Percentiles rank a stretch among this genome's conserved stretches.
Conservation (phyloP, 2,113 vertebrate genomes). For the Lycocorax pyrrhopterus region DNA sequence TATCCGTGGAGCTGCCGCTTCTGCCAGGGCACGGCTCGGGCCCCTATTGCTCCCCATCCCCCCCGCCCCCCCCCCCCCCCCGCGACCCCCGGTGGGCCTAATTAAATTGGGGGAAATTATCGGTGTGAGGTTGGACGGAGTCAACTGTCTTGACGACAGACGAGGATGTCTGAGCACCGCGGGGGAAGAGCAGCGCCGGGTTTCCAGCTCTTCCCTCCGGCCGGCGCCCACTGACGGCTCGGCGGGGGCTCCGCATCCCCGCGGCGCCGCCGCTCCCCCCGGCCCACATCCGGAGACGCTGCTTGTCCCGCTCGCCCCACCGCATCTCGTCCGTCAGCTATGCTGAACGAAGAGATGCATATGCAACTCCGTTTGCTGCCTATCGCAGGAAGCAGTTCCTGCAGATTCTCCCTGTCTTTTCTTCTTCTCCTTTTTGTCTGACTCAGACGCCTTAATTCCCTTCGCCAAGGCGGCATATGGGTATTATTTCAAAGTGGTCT, state of each 20-base stretch:
- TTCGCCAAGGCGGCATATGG: not conserved
- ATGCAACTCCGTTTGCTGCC: not conserved
- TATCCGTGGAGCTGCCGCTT: not conserved
- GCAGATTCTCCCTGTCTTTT: not conserved
- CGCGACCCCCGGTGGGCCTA: not conserved
- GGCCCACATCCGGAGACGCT: not conserved
- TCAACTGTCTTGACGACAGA: not conserved
- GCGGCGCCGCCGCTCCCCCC: not conserved
- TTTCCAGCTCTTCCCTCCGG: not conserved
- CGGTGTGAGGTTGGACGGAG: not conserved
- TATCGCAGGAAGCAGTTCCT: not conserved
- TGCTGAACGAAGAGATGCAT: not conserved
- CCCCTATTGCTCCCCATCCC: not conserved
- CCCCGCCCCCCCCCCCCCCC: no score
- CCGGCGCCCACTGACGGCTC: not conserved
- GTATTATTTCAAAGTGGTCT: not conserved
- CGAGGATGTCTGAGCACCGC: not conserved
- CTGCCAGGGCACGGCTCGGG: not conserved
- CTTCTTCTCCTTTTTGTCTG: not conserved
- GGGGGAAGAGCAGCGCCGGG: not conserved
- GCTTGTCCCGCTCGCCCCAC: not conserved
- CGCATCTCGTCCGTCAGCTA: not conserved
- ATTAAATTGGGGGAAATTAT: slow-evolving; percentile 41
- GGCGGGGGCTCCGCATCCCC: not conserved
- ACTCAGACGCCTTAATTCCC: not conserved